phyloP scores from a whole-genome alignment of 2,113 vertebrate genomes.

The Notechis scutatus region DNA sequence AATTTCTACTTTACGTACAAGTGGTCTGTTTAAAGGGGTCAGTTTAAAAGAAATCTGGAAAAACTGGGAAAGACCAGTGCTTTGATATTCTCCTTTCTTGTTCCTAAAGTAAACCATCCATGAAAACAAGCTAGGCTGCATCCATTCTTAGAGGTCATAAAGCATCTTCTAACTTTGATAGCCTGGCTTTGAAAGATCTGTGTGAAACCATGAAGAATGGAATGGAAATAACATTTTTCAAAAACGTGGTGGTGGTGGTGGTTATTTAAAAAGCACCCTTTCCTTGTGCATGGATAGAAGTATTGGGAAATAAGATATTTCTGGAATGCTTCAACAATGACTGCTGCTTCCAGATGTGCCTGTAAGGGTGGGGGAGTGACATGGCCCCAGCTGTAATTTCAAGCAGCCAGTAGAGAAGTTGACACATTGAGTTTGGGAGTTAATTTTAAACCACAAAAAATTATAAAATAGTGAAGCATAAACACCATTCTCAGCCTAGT shows the following conservation, averaged over 20 bases:
- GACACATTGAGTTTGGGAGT: neutral
- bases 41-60: neutral
- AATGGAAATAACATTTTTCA: neutral
- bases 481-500: neutral
- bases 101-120: neutral
- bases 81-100: neutral
- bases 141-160: neutral
- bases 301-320: neutral
- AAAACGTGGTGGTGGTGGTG: neutral
- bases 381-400: neutral
- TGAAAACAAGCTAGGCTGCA: neutral
- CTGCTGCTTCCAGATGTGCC: neutral
- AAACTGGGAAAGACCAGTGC: neutral
- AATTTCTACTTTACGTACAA: neutral
- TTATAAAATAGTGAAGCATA: neutral
- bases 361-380: neutral
- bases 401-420: neutral
- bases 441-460: neutral
- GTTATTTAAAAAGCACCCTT: neutral
- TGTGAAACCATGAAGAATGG: neutral
- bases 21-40: neutral
- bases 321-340: neutral
- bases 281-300: neutral
- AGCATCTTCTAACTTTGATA: neutral
- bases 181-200: neutral